Percentiles rank a stretch among this genome's conserved stretches.
Evolutionary conservation across 2,797 vertebrate species (phyloP).

Genomic region (Cuculus canorus): DNA sequence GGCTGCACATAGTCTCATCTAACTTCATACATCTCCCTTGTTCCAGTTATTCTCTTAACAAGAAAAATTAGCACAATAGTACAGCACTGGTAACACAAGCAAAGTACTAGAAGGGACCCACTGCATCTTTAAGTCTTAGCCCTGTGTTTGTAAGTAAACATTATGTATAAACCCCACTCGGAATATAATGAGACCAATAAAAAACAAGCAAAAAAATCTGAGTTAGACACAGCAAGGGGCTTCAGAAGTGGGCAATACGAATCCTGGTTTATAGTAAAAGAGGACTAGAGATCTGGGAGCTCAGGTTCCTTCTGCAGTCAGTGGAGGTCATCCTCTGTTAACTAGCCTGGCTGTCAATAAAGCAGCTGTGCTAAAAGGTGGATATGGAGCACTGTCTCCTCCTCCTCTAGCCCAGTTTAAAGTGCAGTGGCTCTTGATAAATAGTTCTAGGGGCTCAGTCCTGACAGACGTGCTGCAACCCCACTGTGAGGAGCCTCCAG

Average conservation of each 20-base stretch:
- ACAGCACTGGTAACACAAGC: not conserved
- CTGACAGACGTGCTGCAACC: not conserved
- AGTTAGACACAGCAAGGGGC: not conserved
- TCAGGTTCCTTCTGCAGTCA: not conserved
- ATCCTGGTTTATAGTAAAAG: not conserved
- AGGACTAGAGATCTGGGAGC: not conserved
- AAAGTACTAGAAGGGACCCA: not conserved
- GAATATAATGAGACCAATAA: not conserved
- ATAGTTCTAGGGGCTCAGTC: not conserved
- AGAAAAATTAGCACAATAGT: not conserved
- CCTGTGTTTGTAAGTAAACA: not conserved
- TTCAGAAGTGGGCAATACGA: not conserved
- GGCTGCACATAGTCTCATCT: fast-evolving
- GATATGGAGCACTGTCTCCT: not conserved
- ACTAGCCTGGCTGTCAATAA: not conserved
- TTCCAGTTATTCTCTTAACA: not conserved
- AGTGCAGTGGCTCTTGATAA: not conserved
- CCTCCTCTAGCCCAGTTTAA: not conserved
- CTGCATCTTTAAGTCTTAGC: not conserved
- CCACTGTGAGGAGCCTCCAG: not conserved
- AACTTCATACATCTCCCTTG: fast-evolving
- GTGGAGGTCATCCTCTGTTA: not conserved
- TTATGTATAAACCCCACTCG: not conserved
- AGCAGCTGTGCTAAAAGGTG: not conserved
- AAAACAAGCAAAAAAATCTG: not conserved